Conservation (phyloP, 2,113 vertebrate species). For the Emberiza fucata region DNA sequence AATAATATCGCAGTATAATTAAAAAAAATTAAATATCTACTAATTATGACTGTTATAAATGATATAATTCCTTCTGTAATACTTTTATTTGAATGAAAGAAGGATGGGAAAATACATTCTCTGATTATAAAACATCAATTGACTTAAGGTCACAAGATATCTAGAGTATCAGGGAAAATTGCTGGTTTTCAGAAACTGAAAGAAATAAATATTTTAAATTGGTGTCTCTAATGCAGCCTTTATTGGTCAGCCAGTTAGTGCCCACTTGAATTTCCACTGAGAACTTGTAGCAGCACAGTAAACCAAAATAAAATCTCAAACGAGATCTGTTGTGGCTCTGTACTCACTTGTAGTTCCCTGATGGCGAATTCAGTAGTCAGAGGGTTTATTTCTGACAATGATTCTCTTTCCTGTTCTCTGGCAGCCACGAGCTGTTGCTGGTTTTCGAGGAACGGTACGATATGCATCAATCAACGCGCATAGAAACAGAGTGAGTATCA, state of each 20-base stretch:
- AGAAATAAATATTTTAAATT: neutral
- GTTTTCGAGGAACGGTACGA: conserved; percentile 87
- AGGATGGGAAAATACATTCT: neutral
- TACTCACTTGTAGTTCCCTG: neutral
- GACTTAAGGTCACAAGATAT: neutral
- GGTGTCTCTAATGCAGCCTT: neutral
- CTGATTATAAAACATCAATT: neutral
- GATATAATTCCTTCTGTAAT: neutral
- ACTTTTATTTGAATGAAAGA: neutral
- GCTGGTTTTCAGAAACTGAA: neutral
- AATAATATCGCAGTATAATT: neutral
- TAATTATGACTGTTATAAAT: neutral
- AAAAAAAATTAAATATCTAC: neutral
- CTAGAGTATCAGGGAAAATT: neutral
- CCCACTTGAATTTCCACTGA: neutral
- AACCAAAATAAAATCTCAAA: neutral
- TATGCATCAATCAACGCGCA: conserved; percentile 98
- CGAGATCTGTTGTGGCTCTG: neutral
- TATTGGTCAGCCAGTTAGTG: neutral
- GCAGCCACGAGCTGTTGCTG: conserved; percentile 93
- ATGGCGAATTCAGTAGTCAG: neutral
- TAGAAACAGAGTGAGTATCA: conserved; percentile 88
- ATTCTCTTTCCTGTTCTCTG: conserved; percentile 2
- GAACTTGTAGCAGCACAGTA: neutral
- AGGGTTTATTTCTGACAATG: neutral